Base-by-base conservation (phyloP, 2,888 invertebrate genomes). In the Thereva nobilitata region DNA sequence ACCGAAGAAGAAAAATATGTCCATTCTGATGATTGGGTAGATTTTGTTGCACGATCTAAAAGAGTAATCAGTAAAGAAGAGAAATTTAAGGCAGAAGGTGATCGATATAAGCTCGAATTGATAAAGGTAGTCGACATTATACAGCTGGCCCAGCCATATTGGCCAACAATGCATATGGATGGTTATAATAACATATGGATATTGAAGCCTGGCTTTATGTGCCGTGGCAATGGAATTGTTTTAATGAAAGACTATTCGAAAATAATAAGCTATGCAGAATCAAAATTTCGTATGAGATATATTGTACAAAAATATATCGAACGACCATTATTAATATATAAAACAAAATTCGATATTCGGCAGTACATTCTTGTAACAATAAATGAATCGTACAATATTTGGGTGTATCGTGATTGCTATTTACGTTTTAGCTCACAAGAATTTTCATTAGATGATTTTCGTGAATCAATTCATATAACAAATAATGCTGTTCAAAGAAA, bases 281-380 rank as follows among this genome's bases (percentile, higher is more conserved):
- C 82, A 64, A 83, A 86, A 64, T 84, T 83, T 56, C 83, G 83
- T 67, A 78, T 84, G 71, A 86, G 88, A 82, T 93, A 90, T 79
- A 87, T 95, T 38, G 87, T 93, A 6, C 95, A 95, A 79, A 95
- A 95, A 82, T 95, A 95, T 76, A 92, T 95, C 71, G 92, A 93
- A 81, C 87, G 89, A 53, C 95, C 95, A 1, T 78, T 93, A 53
- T 80, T 95, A 52, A 87, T 95, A 47, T 86, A 92, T 77, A 88
- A 89, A 69, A 93, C 93, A 0, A 95, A 95, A 82, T 95, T 95
- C 77, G 95, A 95, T 76, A 93, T 95, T 70, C 86, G 95, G 6
- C 92, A 93, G 80, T 95, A 94, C 86, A 93, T 93, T 79, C 80
- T 95, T 61, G 67, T 79, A 4, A 89, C 93, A 0, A 92, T 80